These are phyloP conservation scores for Aix galericulata DNA, from an alignment of 2,113 vertebrate species.

Conservation along the genomic window DNA sequence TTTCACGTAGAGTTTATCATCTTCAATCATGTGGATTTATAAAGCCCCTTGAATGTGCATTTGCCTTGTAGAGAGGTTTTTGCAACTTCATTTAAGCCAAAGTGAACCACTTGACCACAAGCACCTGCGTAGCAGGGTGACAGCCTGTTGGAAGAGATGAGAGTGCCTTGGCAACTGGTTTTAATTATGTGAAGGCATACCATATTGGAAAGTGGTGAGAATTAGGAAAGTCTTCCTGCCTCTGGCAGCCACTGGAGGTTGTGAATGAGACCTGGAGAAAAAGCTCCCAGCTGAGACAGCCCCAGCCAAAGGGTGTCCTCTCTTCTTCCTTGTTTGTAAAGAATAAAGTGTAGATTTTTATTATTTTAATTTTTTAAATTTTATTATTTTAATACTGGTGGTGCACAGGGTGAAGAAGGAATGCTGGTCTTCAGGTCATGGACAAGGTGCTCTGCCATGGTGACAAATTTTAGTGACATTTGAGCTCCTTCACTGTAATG, in stretches of 20 bases:
- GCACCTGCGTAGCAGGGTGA: background rate
- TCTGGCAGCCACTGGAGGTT: rapidly evolving
- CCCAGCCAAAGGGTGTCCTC: background rate
- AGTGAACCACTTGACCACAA: background rate
- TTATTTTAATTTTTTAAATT: background rate
- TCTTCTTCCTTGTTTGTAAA: background rate
- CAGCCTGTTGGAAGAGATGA: background rate
- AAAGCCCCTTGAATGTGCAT: rapidly evolving
- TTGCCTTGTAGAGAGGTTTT: background rate
- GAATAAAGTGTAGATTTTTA: background rate
- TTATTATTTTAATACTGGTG: background rate
- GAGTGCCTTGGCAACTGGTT: rapidly evolving
- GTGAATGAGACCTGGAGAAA: rapidly evolving
- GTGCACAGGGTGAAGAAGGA: background rate
- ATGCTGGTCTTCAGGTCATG: background rate
- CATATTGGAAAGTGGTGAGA: background rate
- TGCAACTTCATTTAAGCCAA: background rate
- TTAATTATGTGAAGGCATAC: background rate
- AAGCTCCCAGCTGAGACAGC: background rate
- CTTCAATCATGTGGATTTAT: background rate
- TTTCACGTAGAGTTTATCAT: background rate
- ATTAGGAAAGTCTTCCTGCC: background rate
- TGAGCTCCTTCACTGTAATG: background rate
- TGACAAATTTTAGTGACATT: background rate
- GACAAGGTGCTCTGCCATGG: background rate